Evolutionary conservation across 1,140 invertebrate species (phyloP).

Genomic region (Holcopasites calliopsidis): DNA sequence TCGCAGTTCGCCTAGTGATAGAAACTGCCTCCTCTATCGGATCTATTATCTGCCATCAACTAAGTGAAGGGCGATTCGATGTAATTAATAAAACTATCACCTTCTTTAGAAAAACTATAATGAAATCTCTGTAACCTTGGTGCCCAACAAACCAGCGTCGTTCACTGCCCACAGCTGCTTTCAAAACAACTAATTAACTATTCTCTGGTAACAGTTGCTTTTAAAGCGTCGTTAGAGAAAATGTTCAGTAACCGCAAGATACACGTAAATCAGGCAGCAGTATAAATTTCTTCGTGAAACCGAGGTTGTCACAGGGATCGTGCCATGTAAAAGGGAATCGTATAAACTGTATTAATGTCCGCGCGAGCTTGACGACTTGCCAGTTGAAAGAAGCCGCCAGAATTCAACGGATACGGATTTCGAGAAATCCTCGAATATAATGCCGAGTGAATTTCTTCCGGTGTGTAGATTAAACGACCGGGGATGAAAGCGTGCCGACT

Average conservation of each 20-base stretch:
- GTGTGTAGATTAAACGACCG: conserved; percentile 15
- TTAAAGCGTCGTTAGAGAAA: not conserved
- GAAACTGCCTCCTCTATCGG: too few relatives aligned
- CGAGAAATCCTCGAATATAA: conserved; percentile 5
- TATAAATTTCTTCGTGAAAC: not conserved
- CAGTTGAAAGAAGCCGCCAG: not conserved
- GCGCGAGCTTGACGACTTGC: conserved; percentile 8
- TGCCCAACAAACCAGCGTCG: too few relatives aligned
- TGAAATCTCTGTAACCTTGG: too few relatives aligned
- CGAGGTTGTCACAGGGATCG: not conserved
- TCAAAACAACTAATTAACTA: conserved; percentile 15
- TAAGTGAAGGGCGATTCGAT: too few relatives aligned
- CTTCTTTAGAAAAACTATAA: too few relatives aligned
- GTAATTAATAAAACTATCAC: too few relatives aligned
- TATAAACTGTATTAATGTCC: conserved; percentile 11
- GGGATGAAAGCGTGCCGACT: not conserved
- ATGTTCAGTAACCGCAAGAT: not conserved
- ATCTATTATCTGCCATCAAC: too few relatives aligned
- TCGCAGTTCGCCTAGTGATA: too few relatives aligned
- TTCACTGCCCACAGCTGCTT: not conserved
- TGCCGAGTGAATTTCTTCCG: conserved; percentile 5
- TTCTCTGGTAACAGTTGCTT: not conserved
- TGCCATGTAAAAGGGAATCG: not conserved
- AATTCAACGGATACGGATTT: conserved; percentile 3
- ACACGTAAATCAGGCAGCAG: not conserved